These are phyloP conservation scores for Strigamia maritima DNA, from an alignment of 2,888 invertebrate species.

Conservation along the genomic window DNA sequence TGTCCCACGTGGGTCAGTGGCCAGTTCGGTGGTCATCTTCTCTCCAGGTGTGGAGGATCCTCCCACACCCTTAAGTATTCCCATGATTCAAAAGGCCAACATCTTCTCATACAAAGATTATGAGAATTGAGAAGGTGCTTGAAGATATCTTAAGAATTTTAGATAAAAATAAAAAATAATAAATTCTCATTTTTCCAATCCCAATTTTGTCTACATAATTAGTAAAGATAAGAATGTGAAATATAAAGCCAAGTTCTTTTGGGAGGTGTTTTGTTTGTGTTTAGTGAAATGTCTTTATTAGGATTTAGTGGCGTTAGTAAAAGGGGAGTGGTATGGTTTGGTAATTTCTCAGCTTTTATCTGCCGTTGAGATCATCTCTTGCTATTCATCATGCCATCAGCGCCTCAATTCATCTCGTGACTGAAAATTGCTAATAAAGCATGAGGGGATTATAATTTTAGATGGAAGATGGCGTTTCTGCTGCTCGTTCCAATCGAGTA, in stretches of 20 bases:
- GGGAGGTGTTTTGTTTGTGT: not conserved
- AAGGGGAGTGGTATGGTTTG: constrained; percentile 12
- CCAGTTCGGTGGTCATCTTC: constrained; percentile 29
- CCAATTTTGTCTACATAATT: too few species aligned
- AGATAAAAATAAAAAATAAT: too few species aligned
- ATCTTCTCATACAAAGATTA: constrained; percentile 23
- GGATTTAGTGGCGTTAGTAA: constrained; percentile 8
- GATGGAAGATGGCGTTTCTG: not conserved
- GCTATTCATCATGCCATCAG: constrained; percentile 22
- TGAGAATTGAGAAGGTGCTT: not conserved
- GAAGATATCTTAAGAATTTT: not conserved
- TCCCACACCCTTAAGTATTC: constrained; percentile 17
- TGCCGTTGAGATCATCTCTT: constrained; percentile 6
- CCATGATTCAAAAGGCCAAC: constrained; percentile 20
- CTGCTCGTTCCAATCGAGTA: constrained; percentile 8
- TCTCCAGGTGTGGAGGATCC: constrained; percentile 25
- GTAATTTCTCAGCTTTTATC: constrained; percentile 7
- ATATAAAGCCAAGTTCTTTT: too few species aligned
- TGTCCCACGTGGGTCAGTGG: constrained; percentile 32
- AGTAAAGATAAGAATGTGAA: too few species aligned
- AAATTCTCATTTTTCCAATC: too few species aligned
- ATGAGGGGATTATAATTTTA: constrained; percentile 19
- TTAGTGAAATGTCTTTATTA: not conserved
- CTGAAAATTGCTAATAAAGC: constrained; percentile 26
- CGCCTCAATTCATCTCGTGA: constrained; percentile 21